Evolutionary conservation across 2,888 invertebrate genomes (phyloP).

Genomic region (Drosophila niveifrons): DNA sequence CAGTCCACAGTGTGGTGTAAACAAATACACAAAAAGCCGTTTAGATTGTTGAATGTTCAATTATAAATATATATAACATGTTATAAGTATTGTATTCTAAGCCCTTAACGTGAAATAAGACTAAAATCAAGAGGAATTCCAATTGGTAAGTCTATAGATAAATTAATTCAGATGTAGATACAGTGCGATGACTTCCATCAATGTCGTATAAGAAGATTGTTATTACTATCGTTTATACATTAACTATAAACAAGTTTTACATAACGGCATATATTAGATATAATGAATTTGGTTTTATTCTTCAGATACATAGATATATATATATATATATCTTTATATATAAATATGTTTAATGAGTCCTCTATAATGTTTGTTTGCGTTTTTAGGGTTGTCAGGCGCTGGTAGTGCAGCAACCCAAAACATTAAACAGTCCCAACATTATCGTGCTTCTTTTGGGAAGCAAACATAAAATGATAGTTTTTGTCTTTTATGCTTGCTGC

Average conservation of each 20-base stretch:
- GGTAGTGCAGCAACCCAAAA: neutral
- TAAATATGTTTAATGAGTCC: neutral
- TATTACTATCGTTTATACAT: constrained; percentile 18
- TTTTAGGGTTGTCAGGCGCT: constrained; percentile 69
- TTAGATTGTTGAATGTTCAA: constrained; percentile 27
- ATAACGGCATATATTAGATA: neutral
- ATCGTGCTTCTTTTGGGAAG: neutral
- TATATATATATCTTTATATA: neutral
- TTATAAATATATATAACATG: constrained; percentile 1
- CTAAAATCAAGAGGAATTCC: neutral
- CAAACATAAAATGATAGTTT: neutral
- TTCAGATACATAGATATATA: constrained; percentile 16
- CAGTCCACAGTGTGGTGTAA: constrained; percentile 49
- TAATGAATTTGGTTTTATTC: constrained; percentile 8
- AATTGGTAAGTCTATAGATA: constrained; percentile 17
- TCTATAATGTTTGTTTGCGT: constrained; percentile 28
- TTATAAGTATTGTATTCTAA: neutral
- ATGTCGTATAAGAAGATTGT: neutral
- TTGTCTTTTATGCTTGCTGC: neutral
- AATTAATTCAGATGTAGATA: neutral
- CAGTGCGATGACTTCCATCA: neutral
- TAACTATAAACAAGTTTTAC: constrained; percentile 5
- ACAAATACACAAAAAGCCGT: constrained; percentile 55
- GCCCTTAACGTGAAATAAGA: neutral
- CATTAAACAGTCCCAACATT: neutral